Evolutionary conservation across 2,113 vertebrate species (phyloP), one percentile per base, ranked within the genome.

Genomic region (Phodopus roborovskii): DNA sequence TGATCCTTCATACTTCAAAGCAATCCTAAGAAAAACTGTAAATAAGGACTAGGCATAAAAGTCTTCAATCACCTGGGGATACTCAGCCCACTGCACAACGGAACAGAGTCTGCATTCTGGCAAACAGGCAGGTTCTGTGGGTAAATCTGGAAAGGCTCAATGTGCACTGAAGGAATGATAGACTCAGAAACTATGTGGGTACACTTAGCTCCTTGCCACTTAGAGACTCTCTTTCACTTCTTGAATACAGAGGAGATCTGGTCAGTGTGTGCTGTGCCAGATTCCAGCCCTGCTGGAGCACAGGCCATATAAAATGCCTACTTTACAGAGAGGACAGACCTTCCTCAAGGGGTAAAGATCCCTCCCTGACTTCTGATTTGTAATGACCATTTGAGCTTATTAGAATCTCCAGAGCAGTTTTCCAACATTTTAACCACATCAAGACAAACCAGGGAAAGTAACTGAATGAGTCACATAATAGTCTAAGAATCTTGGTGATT

Each of bases 121-220:
- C 97, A 97, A 97, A 97, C 83, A 97, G 98, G 98, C 98, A 99
- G 74, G 92, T 13, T 45, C 96, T 0, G 0, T 91, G 94, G 95
- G 90, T 98, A 98, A 98, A 98, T 98, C 97, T 99, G 98, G 98
- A 98, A 98, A 95, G 97, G 95, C 81, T 98, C 98, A 97, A 97
- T 97, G 92, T 95, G 91, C 75, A 71, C 95, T 96, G 92, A 98
- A 98, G 97, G 97, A 97, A 91, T 0, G 82, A 97, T 97, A 92
- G 74, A 97, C 97, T 98, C 97, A 71, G 97, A 98, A 98, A 95
- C 94, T 97, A 89, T 96, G 97, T 97, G 98, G 96, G 91, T 98
- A 66, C 70, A 70, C 84, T 98, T 98, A 98, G 91, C 97, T 98
- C 88, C 82, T 81, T 98, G 97, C 97, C 98, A 98, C 98, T 97